These are phyloP conservation scores for Motacilla alba DNA, from an alignment of 2,113 vertebrate genomes.

Conservation along the genomic window DNA sequence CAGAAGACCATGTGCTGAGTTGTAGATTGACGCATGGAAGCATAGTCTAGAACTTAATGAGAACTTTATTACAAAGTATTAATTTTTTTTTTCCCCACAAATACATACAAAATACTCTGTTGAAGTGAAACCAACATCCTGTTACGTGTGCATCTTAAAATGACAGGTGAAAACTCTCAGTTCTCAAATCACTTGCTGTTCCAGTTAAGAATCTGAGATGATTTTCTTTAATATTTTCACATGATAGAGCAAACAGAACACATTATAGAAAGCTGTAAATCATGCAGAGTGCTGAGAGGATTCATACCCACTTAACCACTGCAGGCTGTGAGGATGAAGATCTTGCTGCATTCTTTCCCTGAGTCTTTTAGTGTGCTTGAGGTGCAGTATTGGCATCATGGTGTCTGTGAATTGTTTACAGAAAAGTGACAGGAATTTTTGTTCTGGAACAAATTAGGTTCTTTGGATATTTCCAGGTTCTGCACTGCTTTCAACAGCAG, in stretches of 20 bases:
- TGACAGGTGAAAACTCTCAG: not conserved
- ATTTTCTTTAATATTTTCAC: not conserved
- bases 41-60: not conserved
- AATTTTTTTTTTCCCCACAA: not conserved
- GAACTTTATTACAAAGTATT: not conserved
- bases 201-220: not conserved
- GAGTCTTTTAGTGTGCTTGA: not conserved
- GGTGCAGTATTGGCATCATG: not conserved
- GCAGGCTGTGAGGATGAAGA: not conserved
- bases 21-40: not conserved
- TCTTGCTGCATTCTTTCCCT: not conserved
- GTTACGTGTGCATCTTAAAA: not conserved
- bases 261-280: not conserved
- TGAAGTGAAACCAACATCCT: constrained; percentile 6
- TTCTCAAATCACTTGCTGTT: not conserved
- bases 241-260: not conserved
- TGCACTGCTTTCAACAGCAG: not conserved
- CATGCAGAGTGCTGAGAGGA: not conserved
- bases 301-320: not conserved
- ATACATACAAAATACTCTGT: not conserved
- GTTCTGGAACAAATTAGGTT: not conserved
- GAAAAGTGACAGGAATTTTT: not conserved
- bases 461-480: not conserved
- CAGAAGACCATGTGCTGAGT: not conserved
- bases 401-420: not conserved